Conservation (phyloP, 2,113 vertebrate species). For the Pseudolaguvia tuberculata region DNA sequence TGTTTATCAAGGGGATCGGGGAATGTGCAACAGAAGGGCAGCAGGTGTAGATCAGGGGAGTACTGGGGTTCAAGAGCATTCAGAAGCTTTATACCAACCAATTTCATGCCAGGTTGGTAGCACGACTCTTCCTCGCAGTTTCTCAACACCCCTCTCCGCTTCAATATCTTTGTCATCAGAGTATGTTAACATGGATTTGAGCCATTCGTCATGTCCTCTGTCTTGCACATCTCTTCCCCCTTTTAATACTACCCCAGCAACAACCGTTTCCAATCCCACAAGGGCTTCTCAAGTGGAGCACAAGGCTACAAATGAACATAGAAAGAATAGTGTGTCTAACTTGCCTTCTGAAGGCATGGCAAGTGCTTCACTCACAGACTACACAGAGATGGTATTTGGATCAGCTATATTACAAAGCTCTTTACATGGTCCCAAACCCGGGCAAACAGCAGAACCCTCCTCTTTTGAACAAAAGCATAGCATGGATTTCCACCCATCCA, state of each 20-base stretch:
- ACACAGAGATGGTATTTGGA: slow-evolving; percentile 55
- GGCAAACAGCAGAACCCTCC: slow-evolving; percentile 49
- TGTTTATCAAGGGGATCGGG: slow-evolving; percentile 58
- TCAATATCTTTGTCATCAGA: slow-evolving; percentile 57
- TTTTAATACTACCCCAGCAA: slow-evolving; percentile 51
- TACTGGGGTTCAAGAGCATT: slow-evolving; percentile 59
- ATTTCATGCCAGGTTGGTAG: slow-evolving; percentile 58
- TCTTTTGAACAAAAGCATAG: slow-evolving; percentile 57
- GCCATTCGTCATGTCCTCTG: slow-evolving; percentile 51
- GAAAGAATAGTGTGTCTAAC: slow-evolving; percentile 53
- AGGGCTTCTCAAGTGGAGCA: slow-evolving; percentile 53
- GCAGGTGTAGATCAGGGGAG: slow-evolving; percentile 47
- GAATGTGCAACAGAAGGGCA: slow-evolving; percentile 40
- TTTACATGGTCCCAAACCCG: slow-evolving; percentile 48
- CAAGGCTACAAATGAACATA: slow-evolving; percentile 54
- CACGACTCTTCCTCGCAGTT: slow-evolving; percentile 69
- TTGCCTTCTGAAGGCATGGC: slow-evolving; percentile 49
- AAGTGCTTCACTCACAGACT: slow-evolving; percentile 53
- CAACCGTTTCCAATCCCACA: slow-evolving; percentile 54
- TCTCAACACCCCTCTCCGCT: slow-evolving; percentile 68
- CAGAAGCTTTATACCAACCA: slow-evolving; percentile 59
- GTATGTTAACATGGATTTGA: slow-evolving; percentile 73
- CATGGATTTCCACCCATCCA: slow-evolving; percentile 60
- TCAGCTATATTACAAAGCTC: slow-evolving; percentile 53
- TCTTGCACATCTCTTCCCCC: slow-evolving; percentile 58